A percentile compares a stretch with the other conserved stretches of the same genome.
These are phyloP conservation scores for Eristalinus sepulchralis DNA, from an alignment of 2,888 invertebrate species.

Conservation along the genomic window DNA sequence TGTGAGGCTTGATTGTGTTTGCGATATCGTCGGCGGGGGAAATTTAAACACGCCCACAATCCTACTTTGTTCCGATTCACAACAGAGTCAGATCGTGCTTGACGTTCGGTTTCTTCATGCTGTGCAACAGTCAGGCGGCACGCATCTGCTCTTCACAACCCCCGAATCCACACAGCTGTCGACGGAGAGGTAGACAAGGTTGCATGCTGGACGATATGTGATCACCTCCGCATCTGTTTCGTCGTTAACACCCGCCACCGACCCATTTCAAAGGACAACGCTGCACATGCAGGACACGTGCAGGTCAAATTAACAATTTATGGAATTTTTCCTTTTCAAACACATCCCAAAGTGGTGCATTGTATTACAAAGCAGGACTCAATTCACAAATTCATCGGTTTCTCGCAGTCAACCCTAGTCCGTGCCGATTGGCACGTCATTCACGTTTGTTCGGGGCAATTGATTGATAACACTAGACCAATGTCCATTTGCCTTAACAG, in stretches of 20 bases:
- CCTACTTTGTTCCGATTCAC: constrained; percentile 17
- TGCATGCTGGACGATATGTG: constrained; percentile 22
- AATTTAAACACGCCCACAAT: constrained; percentile 12
- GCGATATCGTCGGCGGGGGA: constrained; percentile 8
- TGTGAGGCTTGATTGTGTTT: neutral
- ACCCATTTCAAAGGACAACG: constrained; percentile 28
- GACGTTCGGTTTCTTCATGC: neutral
- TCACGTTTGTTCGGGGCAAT: constrained; percentile 7
- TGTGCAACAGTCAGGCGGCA: constrained; percentile 6
- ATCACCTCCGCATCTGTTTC: constrained; percentile 39
- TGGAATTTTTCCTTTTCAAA: constrained; percentile 36
- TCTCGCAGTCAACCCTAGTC: constrained; percentile 5
- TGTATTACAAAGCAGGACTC: constrained; percentile 18
- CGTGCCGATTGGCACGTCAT: constrained; percentile 32
- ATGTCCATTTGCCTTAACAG: constrained; percentile 25
- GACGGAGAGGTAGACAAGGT: constrained; percentile 16
- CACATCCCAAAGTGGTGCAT: constrained; percentile 12
- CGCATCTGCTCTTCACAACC: constrained; percentile 16
- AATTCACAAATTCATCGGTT: constrained; percentile 17
- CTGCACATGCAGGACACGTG: constrained; percentile 60
- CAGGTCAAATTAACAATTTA: constrained; percentile 49
- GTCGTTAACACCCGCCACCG: constrained; percentile 20
- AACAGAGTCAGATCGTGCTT: constrained; percentile 7
- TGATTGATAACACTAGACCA: constrained; percentile 34
- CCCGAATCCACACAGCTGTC: constrained; percentile 17